Base-by-base conservation (phyloP, 2,113 vertebrate genomes). In the Thunnus thynnus region DNA sequence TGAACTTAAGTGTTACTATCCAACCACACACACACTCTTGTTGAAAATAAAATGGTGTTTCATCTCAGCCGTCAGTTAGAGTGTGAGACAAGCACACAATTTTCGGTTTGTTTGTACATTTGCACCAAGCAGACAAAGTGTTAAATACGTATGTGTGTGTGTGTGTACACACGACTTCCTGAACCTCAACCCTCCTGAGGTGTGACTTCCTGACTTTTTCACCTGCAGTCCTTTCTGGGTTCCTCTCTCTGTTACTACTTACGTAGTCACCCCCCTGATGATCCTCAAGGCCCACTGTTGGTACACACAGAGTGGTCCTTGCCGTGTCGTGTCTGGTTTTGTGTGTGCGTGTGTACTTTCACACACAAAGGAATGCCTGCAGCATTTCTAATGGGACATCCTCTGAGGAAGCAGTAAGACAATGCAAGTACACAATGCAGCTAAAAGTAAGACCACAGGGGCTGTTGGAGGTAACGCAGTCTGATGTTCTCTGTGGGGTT, bases 341-440 rank as follows among this genome's bases (percentile, higher is more conserved):
- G 22, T 62, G 46, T 66, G 58, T 16, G 56, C 32, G 46, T 73
- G 56, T 63, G 48, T 51, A 55, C 18, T 44, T 67, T 18, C 30
- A 60, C 41, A 72, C 80, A 91, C 70, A 85, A 86, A 88, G 78
- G 36, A 7, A 41, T 41, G 36, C 9, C 36, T 41, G 36, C 36
- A 41, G 36, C 54, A 55, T 67, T 84, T 78, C 85, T 86, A 60
- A 82, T 84, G 72, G 72, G 64, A 91, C 82, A 93, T 94, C 92
- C 92, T 93, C 72, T 88, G 72, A 92, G 92, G 92, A 94, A 94
- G 75, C 62, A 3, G 52, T 50, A 55, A 76, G 86, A 94, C 92
- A 92, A 93, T 93, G 83, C 79, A 73, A 83, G 70, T n/a, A 51
- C 71, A 89, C 79, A 89, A 88, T 85, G 61, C 72, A 63, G 72